A percentile compares a stretch with the other conserved stretches of the same genome.
Conservation (phyloP, 2,797 vertebrate genomes). For the Neosalanx taihuensis region DNA sequence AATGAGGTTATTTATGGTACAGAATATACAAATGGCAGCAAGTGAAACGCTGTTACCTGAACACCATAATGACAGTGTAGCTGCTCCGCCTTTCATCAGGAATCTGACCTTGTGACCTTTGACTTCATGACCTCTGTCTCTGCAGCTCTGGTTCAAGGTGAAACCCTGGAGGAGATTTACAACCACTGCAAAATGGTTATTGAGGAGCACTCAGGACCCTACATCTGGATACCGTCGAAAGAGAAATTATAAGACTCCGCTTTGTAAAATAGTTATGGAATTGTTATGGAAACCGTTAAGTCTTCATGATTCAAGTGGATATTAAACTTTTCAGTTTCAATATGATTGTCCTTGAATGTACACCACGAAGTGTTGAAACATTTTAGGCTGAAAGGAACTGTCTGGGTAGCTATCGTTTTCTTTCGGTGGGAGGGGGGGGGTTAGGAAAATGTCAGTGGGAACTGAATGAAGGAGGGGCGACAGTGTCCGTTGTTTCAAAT, state of each 20-base stretch:
- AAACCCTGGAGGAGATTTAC: conserved; percentile 98
- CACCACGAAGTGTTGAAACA: conserved; percentile 81
- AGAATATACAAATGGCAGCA: too few species aligned
- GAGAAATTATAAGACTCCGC: conserved; percentile 90
- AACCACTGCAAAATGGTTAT: conserved; percentile 98
- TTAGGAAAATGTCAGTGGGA: conserved; percentile 39
- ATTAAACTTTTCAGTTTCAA: conserved; percentile 83
- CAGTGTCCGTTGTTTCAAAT: conserved; percentile 32
- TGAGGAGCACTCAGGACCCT: conserved; percentile 97
- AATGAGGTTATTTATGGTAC: too few species aligned
- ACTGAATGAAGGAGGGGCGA: conserved; percentile 28
- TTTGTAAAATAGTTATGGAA: conserved; percentile 79
- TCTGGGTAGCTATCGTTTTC: conserved; percentile 62
- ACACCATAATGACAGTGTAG: background rate
- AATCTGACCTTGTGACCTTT: background rate
- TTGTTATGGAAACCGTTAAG: conserved; percentile 66
- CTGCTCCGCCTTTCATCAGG: background rate
- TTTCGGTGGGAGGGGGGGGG: background rate
- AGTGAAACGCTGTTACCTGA: background rate
- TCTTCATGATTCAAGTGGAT: conserved; percentile 66
- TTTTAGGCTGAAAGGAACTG: conserved; percentile 54
- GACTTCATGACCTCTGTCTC: conserved; percentile 38
- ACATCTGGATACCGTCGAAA: conserved; percentile 99
- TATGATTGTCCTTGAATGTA: conserved; percentile 98
- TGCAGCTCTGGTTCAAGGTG: conserved; percentile 96